Evolutionary conservation across 2,888 invertebrate genomes (phyloP), one percentile per base, ranked within the genome.

Genomic region (Geophilus truncorum): DNA sequence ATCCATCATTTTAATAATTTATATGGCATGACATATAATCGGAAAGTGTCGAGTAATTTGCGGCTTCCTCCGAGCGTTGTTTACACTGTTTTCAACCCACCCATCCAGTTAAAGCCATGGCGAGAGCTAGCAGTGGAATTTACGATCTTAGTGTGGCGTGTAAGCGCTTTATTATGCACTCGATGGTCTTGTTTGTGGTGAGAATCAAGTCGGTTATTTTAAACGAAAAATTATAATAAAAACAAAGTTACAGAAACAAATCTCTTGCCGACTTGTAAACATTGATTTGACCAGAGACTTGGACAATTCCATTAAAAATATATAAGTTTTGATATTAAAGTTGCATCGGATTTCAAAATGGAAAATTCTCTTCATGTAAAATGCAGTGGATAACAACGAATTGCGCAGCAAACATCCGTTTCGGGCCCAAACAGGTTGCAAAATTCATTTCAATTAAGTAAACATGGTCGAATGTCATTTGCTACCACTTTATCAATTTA

Each of bases 41-140:
- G 70, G 70, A 70, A 70, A 70, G 70, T 70, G 70, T 70, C 70
- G 70, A 70, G 70, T 70, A 70, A 70, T 70, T 70, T 70, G 70
- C 70, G 70, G 70, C 28, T 70, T 70, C 70, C 70, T 70, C 70
- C 70, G 70, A 70, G 70, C 25, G 28, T 28, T 70, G 70, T 70
- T 70, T 70, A 70, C 70, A 70, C 70, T 70, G 25, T 70, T 70
- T 70, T 70, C 70, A 28, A 70, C 70, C 25, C 25, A 5, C 51
- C 15, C 51, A n/a, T n/a, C 70, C 28, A 70, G 70, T 70, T 28
- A 70, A 28, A 70, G 70, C 70, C 70, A 9, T 70, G 28, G 70
- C 70, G 70, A 70, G 70, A n/a, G 70, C 70, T 28, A 25, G 70
- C 12, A 70, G 10, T 70, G 70, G 70, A 70, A 70, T 70, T 70